Conservation (phyloP, 2,113 vertebrate species). For the Tapirus terrestris region DNA sequence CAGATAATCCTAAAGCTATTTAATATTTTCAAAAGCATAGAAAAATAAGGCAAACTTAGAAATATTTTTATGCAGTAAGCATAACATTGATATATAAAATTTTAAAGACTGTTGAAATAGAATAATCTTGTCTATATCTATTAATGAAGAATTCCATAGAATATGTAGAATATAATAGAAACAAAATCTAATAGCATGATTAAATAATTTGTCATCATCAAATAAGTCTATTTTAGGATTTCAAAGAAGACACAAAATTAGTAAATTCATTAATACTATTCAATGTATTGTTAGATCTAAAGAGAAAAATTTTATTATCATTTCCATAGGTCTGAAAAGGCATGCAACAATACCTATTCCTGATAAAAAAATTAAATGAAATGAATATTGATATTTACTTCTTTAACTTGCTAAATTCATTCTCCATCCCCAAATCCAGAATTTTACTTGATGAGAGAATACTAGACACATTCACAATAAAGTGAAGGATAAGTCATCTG, state of each 20-base stretch:
- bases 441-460: neutral
- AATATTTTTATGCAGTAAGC: neutral
- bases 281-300: neutral
- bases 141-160: neutral
- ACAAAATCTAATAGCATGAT: neutral
- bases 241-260: neutral
- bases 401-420: neutral
- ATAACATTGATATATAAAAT: neutral
- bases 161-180: neutral
- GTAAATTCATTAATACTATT: neutral
- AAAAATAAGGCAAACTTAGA: neutral
- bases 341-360: neutral
- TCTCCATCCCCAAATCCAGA: neutral
- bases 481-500: neutral
- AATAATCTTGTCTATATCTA: neutral
- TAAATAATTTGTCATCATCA: neutral
- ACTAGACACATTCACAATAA: neutral
- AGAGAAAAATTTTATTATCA: neutral
- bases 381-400: neutral
- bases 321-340: neutral
- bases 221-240: neutral
- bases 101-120: neutral
- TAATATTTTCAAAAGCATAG: neutral
- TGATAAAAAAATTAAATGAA: neutral
- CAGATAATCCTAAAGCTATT: neutral